Evolutionary conservation across 2,797 vertebrate species (phyloP), one percentile per base, ranked within the genome.

Genomic region (Orestias chungarensis): DNA sequence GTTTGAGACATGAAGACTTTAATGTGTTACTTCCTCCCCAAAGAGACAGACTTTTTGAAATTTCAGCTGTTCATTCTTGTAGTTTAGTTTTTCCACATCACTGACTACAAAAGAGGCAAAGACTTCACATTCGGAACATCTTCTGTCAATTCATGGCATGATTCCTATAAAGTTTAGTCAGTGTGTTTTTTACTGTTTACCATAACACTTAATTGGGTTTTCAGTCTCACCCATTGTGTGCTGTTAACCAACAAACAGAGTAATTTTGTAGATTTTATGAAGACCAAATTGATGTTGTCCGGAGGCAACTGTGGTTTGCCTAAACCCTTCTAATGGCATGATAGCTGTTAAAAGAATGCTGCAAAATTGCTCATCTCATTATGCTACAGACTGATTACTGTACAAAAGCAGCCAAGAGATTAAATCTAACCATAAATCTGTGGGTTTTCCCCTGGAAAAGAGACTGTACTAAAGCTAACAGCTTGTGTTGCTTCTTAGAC

Each of bases 201-300:
- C 29, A 11, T 49, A 64, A 33, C 38, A 73, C 69, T 77, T 59
- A 74, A 23, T 47, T 61, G 31, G 68, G 62, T 75, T 78, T 82
- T 67, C 67, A 83, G 76, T 64, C 69, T 64, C 20, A 55, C 54
- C 68, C 67, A 79, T 73, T 82, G 75, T 81, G 57, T 74, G 80
- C 66, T 81, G 78, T 87, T 89, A 86, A 83, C 64, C 68, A 80
- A 70, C 68, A 72, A 64, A 68, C 54, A 83, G 70, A 66, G 67
- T 82, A 79, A 89, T 88, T 86, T 88, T 73, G 71, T 44, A 78
- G 75, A 68, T 87, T 88, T 91, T 87, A 88, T 87, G 83, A 84
- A 85, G 87, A 92, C 89, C 89, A 86, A 86, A 85, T 86, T 70
- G 3, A 70, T 78, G 88, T 71, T 89, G 82, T 84, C 83, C 61